Percentiles rank a stretch among this genome's conserved stretches.
These are phyloP conservation scores for Portunus trituberculatus DNA, from an alignment of 1,140 invertebrate genomes.

Conservation along the genomic window DNA sequence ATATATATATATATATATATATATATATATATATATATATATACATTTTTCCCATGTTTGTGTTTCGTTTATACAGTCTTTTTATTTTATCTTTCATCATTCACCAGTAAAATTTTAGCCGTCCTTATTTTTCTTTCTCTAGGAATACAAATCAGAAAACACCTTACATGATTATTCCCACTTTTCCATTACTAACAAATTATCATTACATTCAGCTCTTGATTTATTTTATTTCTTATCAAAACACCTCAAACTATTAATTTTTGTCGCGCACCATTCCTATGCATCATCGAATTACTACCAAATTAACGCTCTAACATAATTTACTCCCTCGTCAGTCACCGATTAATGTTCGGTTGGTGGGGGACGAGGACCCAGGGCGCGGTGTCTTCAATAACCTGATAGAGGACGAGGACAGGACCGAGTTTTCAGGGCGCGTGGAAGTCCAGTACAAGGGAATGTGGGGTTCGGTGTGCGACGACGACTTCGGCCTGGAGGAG, in stretches of 20 bases:
- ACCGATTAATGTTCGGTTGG: conserved; percentile 84
- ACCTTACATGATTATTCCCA: too few relatives aligned
- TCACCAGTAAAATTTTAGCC: too few relatives aligned
- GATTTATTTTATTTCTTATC: not conserved
- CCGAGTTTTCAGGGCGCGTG: conserved; percentile 85
- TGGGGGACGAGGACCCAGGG: conserved; percentile 86
- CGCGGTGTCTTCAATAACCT: conserved; percentile 82
- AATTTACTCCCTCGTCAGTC: conserved; percentile 79
- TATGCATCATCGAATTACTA: too few relatives aligned
- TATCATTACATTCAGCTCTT: too few relatives aligned
- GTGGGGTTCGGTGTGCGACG: conserved; percentile 91
- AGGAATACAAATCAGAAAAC: too few relatives aligned
- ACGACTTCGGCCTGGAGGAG: conserved; percentile 86
- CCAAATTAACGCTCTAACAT: too few relatives aligned
- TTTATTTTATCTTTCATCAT: too few relatives aligned
- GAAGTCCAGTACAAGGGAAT: conserved; percentile 86
- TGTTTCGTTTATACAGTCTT: not conserved
- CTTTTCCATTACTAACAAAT: too few relatives aligned
- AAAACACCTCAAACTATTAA: too few relatives aligned
- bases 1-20: not conserved
- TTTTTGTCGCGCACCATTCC: too few relatives aligned
- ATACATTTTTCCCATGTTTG: not conserved
- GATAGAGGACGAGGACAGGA: conserved; percentile 85
- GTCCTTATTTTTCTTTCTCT: too few relatives aligned
- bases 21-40: conserved; percentile 5